phyloP scores from a whole-genome alignment of 2,113 vertebrate genomes.

The Ophthalmolycus amberensis region DNA sequence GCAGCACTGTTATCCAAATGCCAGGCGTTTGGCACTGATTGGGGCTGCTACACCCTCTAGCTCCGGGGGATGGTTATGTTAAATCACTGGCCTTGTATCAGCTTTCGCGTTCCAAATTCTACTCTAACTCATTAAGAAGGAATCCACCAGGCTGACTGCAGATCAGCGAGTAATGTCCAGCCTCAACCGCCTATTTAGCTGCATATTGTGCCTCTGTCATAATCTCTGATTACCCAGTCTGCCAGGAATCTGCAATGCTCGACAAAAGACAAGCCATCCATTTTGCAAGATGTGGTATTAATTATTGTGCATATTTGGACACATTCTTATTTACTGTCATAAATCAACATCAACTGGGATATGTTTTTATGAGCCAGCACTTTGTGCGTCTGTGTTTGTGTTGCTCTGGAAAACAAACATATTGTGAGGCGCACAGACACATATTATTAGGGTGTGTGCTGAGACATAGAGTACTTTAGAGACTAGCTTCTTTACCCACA shows the following conservation, averaged over 20 bases:
- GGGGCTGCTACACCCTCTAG: conserved; percentile 43
- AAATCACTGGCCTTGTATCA: conserved; percentile 48
- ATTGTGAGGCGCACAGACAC: conserved; percentile 28
- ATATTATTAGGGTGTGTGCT: conserved; percentile 7
- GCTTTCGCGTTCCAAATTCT: conserved; percentile 40
- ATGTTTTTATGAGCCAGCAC: conserved; percentile 52
- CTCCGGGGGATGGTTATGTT: conserved; percentile 58
- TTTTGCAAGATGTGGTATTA: conserved; percentile 60
- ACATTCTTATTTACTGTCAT: conserved; percentile 56
- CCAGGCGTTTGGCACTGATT: conserved; percentile 59
- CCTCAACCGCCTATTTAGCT: conserved; percentile 31
- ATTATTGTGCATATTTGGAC: conserved; percentile 53
- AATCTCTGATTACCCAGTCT: conserved; percentile 60
- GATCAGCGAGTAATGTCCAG: conserved; percentile 47
- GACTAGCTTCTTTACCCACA: conserved; percentile 10
- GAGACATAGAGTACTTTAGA: neutral
- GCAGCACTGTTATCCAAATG: conserved; percentile 68
- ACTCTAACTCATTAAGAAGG: conserved; percentile 39
- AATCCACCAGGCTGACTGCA: conserved; percentile 36
- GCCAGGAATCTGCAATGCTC: conserved; percentile 61
- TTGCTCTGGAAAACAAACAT: conserved; percentile 47
- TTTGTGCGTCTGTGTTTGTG: conserved; percentile 43
- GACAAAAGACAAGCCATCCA: conserved; percentile 58
- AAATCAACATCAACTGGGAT: conserved; percentile 57
- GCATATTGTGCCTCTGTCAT: conserved; percentile 31